Percentiles rank a stretch among this genome's conserved stretches.
Conservation (phyloP, 2,888 invertebrate species). For the Monoplex corrugatus region DNA sequence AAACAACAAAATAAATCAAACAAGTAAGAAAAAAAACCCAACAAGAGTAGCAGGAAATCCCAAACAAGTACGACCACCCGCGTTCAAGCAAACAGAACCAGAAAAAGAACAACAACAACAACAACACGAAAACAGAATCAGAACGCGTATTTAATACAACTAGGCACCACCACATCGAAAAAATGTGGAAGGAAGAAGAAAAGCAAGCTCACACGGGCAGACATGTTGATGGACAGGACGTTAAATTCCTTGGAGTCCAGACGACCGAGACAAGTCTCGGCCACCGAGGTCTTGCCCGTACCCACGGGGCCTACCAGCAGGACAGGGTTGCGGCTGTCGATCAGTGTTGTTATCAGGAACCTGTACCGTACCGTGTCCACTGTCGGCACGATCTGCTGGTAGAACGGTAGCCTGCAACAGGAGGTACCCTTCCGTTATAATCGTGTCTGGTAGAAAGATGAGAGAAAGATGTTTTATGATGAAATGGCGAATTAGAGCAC, state of each 20-base stretch:
- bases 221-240: conserved; percentile 91
- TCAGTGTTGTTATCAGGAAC: conserved; percentile 87
- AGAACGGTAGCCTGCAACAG: conserved; percentile 87
- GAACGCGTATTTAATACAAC: neutral
- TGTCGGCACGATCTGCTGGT: conserved; percentile 92
- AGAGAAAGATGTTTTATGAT: too few species aligned
- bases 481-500: too few species aligned
- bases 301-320: conserved; percentile 92
- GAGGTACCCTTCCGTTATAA: too few species aligned
- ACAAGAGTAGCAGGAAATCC: too few species aligned
- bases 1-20: too few species aligned
- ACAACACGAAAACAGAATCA: too few species aligned
- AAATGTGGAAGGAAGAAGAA: too few species aligned
- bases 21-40: too few species aligned
- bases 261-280: conserved; percentile 86
- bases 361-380: conserved; percentile 93
- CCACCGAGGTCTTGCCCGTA: conserved; percentile 89
- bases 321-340: conserved; percentile 87
- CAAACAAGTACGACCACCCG: too few species aligned
- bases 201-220: conserved; percentile 86
- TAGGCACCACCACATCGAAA: neutral
- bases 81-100: too few species aligned
- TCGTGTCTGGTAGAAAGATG: too few species aligned
- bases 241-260: conserved; percentile 85
- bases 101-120: too few species aligned